These are phyloP conservation scores for Marisa cornuarietis DNA, from an alignment of 1,140 invertebrate genomes.

Conservation along the genomic window DNA sequence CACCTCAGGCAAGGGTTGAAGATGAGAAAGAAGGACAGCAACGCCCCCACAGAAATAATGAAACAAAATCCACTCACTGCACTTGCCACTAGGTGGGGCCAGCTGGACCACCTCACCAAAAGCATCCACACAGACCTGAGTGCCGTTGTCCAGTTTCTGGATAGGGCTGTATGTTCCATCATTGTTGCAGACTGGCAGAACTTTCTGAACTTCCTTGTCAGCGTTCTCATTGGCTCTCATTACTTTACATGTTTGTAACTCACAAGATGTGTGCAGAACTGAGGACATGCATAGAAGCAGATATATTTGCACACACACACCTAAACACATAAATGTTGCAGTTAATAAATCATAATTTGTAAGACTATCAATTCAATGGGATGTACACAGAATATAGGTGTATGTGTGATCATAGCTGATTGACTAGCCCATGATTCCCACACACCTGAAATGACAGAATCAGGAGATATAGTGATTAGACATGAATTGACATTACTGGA, in stretches of 20 bases:
- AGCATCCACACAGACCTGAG: conserved; percentile 9
- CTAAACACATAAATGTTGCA: neutral
- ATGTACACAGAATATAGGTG: no score
- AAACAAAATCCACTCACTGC: no score
- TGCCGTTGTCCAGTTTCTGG: neutral
- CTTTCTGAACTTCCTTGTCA: neutral
- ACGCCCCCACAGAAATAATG: no score
- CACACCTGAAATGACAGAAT: no score
- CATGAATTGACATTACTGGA: no score
- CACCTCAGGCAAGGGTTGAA: neutral
- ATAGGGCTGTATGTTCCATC: conserved; percentile 5
- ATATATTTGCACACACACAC: neutral
- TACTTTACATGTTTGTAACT: conserved; percentile 5
- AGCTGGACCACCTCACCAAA: neutral
- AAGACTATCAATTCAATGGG: neutral
- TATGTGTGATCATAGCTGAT: no score
- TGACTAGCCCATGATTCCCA: no score
- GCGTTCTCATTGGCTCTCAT: neutral
- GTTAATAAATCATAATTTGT: neutral
- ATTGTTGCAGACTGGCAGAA: neutral
- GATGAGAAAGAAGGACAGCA: no score
- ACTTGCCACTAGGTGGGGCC: neutral
- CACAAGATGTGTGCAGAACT: conserved; percentile 7
- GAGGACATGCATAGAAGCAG: neutral
- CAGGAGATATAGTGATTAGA: no score